Percentiles rank a stretch among this genome's conserved stretches.
Evolutionary conservation across 2,797 vertebrate genomes (phyloP).

Genomic region (Synaphobranchus kaupii): DNA sequence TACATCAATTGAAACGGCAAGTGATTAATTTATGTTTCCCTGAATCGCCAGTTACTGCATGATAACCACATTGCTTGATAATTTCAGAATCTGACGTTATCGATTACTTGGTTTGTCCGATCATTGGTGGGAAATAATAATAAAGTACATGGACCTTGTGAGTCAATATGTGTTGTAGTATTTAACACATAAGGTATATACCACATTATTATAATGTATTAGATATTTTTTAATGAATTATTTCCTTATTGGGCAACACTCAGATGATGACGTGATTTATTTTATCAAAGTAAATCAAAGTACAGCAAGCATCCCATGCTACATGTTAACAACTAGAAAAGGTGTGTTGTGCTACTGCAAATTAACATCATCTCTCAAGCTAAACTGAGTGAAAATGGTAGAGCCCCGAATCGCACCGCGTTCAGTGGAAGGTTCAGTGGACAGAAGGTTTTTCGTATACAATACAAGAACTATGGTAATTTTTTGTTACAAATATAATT

Average conservation of each 20-base stretch:
- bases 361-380: too few species aligned
- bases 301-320: too few species aligned
- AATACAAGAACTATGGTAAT: too few species aligned
- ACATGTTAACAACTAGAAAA: too few species aligned
- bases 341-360: too few species aligned
- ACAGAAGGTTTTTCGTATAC: too few species aligned
- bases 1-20: not conserved
- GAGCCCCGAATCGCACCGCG: too few species aligned
- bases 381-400: too few species aligned
- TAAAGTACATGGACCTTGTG: slow-evolving; percentile 1
- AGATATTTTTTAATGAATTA: not conserved
- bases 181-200: not conserved
- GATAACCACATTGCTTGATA: not conserved
- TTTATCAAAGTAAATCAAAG: not conserved
- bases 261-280: too few species aligned
- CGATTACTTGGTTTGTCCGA: not conserved
- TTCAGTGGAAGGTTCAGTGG: too few species aligned
- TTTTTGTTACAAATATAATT: too few species aligned
- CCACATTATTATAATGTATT: not conserved
- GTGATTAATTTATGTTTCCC: not conserved
- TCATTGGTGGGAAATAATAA: not conserved
- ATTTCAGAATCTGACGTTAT: not conserved
- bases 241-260: not conserved
- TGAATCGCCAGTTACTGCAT: not conserved
- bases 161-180: not conserved